Evolutionary conservation across 2,113 vertebrate genomes (phyloP).

Genomic region (Python bivittatus): DNA sequence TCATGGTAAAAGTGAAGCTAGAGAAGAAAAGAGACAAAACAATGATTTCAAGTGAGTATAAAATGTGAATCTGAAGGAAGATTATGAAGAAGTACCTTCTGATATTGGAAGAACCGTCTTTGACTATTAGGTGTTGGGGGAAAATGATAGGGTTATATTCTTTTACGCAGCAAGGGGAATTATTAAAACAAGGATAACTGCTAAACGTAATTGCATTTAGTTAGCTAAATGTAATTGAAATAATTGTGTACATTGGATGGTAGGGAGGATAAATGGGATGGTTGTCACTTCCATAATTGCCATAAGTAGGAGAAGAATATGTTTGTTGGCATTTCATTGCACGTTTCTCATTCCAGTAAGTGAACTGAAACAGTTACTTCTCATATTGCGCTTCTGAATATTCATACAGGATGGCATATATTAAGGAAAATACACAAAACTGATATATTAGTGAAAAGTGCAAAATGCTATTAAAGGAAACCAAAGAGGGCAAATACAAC

Average conservation of each 20-base stretch:
- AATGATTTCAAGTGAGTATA: neutral
- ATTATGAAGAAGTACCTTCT: neutral
- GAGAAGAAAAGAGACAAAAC: neutral
- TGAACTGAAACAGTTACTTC: neutral
- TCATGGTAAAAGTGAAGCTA: neutral
- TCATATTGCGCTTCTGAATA: neutral
- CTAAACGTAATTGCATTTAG: neutral
- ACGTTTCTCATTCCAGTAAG: neutral
- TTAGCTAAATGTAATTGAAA: neutral
- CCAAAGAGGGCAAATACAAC: too few relatives aligned
- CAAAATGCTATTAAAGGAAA: neutral
- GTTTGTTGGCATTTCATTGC: neutral
- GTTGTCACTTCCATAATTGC: neutral
- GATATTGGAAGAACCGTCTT: neutral
- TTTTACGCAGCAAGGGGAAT: neutral
- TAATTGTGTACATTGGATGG: neutral
- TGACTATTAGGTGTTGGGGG: neutral
- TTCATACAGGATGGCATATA: neutral
- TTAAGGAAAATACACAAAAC: neutral
- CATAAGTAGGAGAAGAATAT: neutral
- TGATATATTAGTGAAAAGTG: neutral
- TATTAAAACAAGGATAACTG: neutral
- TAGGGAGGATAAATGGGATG: neutral
- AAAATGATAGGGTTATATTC: neutral
- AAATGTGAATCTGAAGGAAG: neutral